Evolutionary conservation across 2,113 vertebrate genomes (phyloP).

Genomic region (Tringa solitaria): DNA sequence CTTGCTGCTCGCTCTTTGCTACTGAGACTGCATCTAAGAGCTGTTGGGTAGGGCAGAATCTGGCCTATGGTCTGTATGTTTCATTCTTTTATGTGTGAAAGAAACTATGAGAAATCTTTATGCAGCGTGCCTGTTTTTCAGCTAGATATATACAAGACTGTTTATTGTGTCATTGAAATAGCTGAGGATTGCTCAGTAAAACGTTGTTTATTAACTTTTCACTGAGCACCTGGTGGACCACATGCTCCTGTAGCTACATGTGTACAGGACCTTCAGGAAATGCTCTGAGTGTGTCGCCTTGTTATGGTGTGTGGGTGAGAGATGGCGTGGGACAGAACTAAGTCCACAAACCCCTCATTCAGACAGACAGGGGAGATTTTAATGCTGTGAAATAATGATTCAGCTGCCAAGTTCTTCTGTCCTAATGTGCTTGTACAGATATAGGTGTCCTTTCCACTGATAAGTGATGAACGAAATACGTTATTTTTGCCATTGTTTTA

Average conservation of each 20-base stretch:
- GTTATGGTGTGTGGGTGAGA: background rate
- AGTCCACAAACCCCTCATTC: accelerated
- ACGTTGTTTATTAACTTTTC: background rate
- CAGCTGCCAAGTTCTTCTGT: background rate
- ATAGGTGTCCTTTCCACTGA: background rate
- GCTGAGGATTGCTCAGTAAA: background rate
- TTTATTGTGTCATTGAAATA: background rate
- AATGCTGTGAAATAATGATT: background rate
- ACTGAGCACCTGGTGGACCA: background rate
- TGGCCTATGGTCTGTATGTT: accelerated
- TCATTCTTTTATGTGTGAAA: background rate
- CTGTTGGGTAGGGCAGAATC: background rate
- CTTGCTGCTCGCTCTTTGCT: background rate
- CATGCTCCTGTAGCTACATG: background rate
- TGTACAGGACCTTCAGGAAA: background rate
- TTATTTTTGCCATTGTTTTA: background rate
- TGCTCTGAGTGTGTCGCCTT: background rate
- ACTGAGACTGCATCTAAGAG: background rate
- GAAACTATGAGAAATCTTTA: background rate
- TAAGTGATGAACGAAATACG: background rate
- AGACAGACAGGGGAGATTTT: background rate
- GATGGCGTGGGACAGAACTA: background rate
- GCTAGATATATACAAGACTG: background rate
- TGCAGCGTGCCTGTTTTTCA: background rate
- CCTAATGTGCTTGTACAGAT: background rate